Evolutionary conservation across 2,797 vertebrate genomes (phyloP).

Genomic region (Catharus ustulatus): DNA sequence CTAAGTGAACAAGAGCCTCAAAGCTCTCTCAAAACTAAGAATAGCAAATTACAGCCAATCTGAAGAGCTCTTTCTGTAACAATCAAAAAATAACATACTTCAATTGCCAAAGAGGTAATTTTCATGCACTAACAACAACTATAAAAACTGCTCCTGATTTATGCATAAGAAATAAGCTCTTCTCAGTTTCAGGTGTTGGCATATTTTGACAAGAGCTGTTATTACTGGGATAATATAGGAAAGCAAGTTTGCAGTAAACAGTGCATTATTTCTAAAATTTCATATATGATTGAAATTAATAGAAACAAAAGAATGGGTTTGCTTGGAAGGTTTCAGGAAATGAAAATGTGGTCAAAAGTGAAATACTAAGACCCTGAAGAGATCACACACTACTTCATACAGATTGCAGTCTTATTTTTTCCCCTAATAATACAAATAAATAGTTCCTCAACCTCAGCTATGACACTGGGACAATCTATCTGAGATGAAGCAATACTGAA

Average conservation of each 20-base stretch:
- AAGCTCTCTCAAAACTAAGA: not conserved
- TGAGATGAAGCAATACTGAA: not conserved
- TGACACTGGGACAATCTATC: not conserved
- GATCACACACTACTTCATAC: not conserved
- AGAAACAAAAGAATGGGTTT: not conserved
- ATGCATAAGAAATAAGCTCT: not conserved
- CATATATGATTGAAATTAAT: not conserved
- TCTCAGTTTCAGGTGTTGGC: not conserved
- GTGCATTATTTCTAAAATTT: not conserved
- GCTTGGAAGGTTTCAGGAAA: not conserved
- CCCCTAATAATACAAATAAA: not conserved
- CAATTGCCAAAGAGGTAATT: not conserved
- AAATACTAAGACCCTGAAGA: not conserved
- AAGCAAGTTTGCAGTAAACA: not conserved
- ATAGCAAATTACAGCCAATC: not conserved
- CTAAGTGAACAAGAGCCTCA: not conserved
- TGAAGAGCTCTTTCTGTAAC: not conserved
- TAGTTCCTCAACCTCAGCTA: not conserved
- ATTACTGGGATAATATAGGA: not conserved
- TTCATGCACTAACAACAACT: not conserved
- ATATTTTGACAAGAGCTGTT: constrained; percentile 10
- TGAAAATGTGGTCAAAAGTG: not conserved
- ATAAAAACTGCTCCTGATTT: not conserved
- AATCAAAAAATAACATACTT: not conserved
- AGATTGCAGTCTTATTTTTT: not conserved